A percentile compares a stretch with the other conserved stretches of the same genome.
Conservation (phyloP, 2,888 invertebrate genomes). For the Lasioglossum villosulum region DNA sequence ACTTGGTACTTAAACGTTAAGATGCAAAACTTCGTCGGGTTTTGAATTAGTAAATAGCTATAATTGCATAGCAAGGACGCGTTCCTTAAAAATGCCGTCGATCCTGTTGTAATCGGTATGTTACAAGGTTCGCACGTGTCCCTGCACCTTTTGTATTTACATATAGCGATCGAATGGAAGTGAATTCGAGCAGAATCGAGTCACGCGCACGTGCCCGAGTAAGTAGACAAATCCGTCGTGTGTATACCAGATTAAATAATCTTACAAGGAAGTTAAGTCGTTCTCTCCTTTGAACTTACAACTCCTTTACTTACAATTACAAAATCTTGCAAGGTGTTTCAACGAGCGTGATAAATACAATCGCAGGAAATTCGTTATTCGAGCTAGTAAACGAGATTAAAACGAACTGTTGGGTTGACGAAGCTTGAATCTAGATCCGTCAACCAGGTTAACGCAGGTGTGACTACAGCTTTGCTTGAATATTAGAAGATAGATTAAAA, state of each 20-base stretch:
- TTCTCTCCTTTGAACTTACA: conserved; percentile 38
- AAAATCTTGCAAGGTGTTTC: conserved; percentile 22
- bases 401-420: conserved; percentile 21
- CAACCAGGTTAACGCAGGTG: conserved; percentile 34
- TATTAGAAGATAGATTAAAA: conserved; percentile 32
- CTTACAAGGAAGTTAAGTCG: conserved; percentile 56
- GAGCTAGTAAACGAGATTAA: conserved; percentile 36
- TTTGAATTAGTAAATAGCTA: conserved; percentile 57
- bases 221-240: conserved; percentile 48
- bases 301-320: not conserved
- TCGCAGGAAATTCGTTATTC: not conserved
- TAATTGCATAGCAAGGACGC: conserved; percentile 61
- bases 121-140: conserved; percentile 58
- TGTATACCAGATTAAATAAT: conserved; percentile 54
- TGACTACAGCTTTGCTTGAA: conserved; percentile 45
- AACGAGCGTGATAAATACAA: conserved; percentile 35
- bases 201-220: conserved; percentile 41
- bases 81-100: conserved; percentile 58
- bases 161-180: conserved; percentile 51
- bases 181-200: conserved; percentile 56
- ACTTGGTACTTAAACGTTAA: conserved; percentile 57
- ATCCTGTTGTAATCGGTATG: conserved; percentile 59
- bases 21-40: conserved; percentile 59
- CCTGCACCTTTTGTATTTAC: conserved; percentile 58
- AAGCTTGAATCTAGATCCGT: conserved; percentile 57